A percentile compares a stretch with the other conserved stretches of the same genome.
phyloP scores from a whole-genome alignment of 2,888 invertebrate genomes.

The Hololepta plana region DNA sequence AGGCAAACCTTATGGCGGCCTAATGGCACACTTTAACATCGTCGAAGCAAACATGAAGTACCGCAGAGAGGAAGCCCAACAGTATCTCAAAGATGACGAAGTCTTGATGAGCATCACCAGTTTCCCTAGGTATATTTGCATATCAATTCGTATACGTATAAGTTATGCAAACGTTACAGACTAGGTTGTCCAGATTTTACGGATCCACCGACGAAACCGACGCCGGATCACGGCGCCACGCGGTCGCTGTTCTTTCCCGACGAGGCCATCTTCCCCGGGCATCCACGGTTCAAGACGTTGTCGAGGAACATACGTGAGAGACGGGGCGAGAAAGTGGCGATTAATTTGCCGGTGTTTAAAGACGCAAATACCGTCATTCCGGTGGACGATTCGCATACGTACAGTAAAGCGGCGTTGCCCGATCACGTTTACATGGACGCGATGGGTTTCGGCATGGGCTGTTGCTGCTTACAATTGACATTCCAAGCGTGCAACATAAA shows the following conservation, averaged over 20 bases:
- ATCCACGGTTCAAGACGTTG: conserved; percentile 86
- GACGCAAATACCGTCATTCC: conserved; percentile 76
- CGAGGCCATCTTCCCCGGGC: conserved; percentile 83
- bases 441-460: conserved; percentile 99
- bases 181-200: conserved; percentile 84
- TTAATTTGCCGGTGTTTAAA: conserved; percentile 92
- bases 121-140: conserved; percentile 60
- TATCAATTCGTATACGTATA: conserved; percentile 3
- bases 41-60: conserved; percentile 96
- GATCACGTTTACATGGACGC: conserved; percentile 97
- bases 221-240: conserved; percentile 55
- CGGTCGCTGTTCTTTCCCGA: conserved; percentile 86
- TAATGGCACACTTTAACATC: conserved; percentile 91
- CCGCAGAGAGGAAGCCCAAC: conserved; percentile 67
- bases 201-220: conserved; percentile 55
- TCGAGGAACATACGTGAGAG: conserved; percentile 84
- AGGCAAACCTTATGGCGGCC: conserved; percentile 84
- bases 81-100: conserved; percentile 60
- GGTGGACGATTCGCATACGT: conserved; percentile 53
- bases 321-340: conserved; percentile 87
- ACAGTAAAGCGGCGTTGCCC: conserved; percentile 52
- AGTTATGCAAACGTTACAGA: conserved; percentile 28
- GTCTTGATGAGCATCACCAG: conserved; percentile 79
- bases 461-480: conserved; percentile 88
- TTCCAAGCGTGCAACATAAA: conserved; percentile 94